Conservation (phyloP, 2,113 vertebrate species). For the Campylomormyrus numenius region DNA sequence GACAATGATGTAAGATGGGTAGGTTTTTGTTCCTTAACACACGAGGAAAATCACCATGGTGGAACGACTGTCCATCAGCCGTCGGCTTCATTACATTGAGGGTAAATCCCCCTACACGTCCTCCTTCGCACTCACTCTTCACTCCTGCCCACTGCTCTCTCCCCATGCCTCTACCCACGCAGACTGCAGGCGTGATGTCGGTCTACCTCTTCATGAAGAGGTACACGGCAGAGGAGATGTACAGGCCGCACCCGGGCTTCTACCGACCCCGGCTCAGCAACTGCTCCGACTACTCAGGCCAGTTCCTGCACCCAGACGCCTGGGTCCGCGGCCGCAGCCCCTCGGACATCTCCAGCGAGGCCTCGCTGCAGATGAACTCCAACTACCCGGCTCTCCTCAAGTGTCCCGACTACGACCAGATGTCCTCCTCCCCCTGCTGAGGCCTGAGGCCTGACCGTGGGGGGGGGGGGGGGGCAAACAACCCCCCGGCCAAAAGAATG, state of each 20-base stretch:
- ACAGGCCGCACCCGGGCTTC: slow-evolving; percentile 75
- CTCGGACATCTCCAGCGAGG: slow-evolving; percentile 81
- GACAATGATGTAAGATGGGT: neutral
- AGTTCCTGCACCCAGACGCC: slow-evolving; percentile 80
- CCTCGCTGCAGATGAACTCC: slow-evolving; percentile 82
- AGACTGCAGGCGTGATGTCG: slow-evolving; percentile 84
- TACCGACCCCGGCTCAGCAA: slow-evolving; percentile 84
- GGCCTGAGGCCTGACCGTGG: neutral
- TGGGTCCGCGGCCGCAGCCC: slow-evolving; percentile 76
- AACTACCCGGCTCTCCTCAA: slow-evolving; percentile 82
- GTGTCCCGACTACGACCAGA: slow-evolving; percentile 81
- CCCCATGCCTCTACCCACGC: slow-evolving; percentile 13
- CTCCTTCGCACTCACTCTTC: neutral
- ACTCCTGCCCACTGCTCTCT: neutral
- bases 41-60: neutral
- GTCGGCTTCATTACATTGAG: neutral
- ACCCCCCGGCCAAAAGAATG: neutral
- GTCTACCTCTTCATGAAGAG: slow-evolving; percentile 91
- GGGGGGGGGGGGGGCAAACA: neutral
- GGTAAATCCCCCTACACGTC: neutral
- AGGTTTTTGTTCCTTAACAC: neutral
- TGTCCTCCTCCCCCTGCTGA: slow-evolving; percentile 90
- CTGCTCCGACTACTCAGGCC: slow-evolving; percentile 84
- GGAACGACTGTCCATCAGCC: neutral
- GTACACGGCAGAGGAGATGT: slow-evolving; percentile 81